A percentile compares a stretch with the other conserved stretches of the same genome.
Conservation (phyloP, 2,113 vertebrate species). For the Empidonax traillii region DNA sequence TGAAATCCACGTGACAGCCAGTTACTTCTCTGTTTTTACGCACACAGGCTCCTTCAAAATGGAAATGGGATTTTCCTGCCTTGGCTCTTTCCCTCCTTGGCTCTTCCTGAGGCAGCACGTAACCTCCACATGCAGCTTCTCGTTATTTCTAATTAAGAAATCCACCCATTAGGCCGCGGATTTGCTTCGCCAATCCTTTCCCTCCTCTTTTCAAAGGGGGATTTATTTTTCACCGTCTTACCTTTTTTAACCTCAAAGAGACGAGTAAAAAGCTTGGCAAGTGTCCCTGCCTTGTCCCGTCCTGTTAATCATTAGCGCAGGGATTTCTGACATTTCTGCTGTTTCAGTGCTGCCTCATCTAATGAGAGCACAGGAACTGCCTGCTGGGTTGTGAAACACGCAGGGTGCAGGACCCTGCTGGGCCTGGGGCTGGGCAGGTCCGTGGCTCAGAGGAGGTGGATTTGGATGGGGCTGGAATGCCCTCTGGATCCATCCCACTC, state of each 20-base stretch:
- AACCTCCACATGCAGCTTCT: background rate
- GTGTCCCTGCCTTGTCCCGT: background rate
- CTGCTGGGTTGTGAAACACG: background rate
- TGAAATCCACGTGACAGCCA: background rate
- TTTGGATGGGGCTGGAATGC: background rate
- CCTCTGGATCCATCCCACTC: background rate
- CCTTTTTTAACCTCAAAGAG: background rate
- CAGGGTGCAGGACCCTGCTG: background rate
- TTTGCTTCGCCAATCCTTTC: background rate
- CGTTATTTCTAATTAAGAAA: background rate
- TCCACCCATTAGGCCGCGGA: background rate
- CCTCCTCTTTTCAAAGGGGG: background rate
- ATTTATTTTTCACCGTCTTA: background rate
- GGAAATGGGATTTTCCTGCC: background rate
- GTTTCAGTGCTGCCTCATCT: background rate
- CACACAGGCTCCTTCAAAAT: background rate
- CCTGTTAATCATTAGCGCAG: constrained; percentile 45
- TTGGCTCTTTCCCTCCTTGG: background rate
- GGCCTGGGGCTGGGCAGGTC: background rate
- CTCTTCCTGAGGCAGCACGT: background rate
- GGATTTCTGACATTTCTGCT: background rate
- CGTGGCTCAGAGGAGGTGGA: rapidly evolving
- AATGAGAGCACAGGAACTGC: background rate
- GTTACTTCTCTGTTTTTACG: background rate
- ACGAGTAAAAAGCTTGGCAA: background rate